A percentile compares a stretch with the other conserved stretches of the same genome.
Conservation (phyloP, 1,140 invertebrate species). For the Drosophila arawakana region DNA sequence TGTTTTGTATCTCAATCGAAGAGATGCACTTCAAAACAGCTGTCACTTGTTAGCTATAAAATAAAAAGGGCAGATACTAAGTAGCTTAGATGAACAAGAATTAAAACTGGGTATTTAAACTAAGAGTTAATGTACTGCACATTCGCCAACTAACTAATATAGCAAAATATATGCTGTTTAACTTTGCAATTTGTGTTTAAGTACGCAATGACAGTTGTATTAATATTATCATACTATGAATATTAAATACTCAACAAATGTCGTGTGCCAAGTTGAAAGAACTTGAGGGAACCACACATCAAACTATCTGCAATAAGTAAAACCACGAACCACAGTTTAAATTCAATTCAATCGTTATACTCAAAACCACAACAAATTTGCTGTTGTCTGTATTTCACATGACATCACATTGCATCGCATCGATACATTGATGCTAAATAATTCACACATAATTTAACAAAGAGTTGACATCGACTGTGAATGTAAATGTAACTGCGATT, state of each 20-base stretch:
- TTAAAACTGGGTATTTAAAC: too few relatives aligned
- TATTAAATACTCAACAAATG: neutral
- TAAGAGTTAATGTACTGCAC: too few relatives aligned
- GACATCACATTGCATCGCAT: slow-evolving; percentile 12
- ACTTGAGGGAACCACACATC: neutral
- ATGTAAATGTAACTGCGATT: neutral
- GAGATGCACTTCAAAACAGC: neutral
- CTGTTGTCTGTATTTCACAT: slow-evolving; percentile 16
- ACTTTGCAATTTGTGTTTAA: neutral
- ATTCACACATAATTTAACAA: slow-evolving; percentile 70
- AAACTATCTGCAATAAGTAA: neutral
- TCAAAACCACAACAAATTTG: slow-evolving; percentile 30
- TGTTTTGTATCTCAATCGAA: neutral
- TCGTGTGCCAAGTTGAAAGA: neutral
- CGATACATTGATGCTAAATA: slow-evolving; percentile 58
- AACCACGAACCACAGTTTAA: slow-evolving; percentile 31
- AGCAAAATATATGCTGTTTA: neutral
- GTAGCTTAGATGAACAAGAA: too few relatives aligned
- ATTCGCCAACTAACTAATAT: too few relatives aligned
- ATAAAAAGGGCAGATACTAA: neutral
- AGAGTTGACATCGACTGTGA: slow-evolving; percentile 54
- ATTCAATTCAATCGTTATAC: slow-evolving; percentile 27
- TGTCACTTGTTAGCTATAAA: neutral
- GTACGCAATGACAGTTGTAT: neutral
- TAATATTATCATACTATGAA: slow-evolving; percentile 8